phyloP scores from a whole-genome alignment of 2,113 vertebrate genomes.

The Pelecanoides urinatrix region DNA sequence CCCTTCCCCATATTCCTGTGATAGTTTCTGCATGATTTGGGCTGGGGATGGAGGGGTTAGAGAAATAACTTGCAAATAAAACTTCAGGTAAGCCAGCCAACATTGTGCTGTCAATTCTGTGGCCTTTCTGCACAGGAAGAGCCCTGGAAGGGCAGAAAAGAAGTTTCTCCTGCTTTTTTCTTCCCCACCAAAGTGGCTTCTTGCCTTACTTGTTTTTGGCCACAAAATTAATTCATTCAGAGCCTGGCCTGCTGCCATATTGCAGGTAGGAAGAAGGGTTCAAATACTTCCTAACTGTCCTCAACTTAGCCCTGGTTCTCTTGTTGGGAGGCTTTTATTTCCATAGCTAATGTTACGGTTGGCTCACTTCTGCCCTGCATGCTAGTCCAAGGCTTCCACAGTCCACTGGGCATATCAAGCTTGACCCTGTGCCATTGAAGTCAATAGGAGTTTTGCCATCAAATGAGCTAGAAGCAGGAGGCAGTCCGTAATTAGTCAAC shows the following conservation, averaged over 20 bases:
- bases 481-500: constrained; percentile 16
- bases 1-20: not conserved
- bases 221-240: not conserved
- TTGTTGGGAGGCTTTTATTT: not conserved
- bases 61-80: not conserved
- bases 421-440: not conserved
- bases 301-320: not conserved
- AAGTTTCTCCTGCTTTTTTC: not conserved
- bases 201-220: not conserved
- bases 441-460: not conserved
- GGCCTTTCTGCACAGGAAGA: not conserved
- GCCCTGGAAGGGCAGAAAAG: not conserved
- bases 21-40: not conserved
- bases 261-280: not conserved
- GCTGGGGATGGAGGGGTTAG: not conserved
- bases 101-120: not conserved
- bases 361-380: not conserved
- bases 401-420: not conserved
- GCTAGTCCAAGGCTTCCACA: not conserved
- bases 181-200: not conserved
- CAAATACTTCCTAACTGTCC: not conserved
- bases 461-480: not conserved
- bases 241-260: not conserved
- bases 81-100: not conserved
- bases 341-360: not conserved